phyloP scores from a whole-genome alignment of 1,140 invertebrate genomes.

The Drosophila tristis region DNA sequence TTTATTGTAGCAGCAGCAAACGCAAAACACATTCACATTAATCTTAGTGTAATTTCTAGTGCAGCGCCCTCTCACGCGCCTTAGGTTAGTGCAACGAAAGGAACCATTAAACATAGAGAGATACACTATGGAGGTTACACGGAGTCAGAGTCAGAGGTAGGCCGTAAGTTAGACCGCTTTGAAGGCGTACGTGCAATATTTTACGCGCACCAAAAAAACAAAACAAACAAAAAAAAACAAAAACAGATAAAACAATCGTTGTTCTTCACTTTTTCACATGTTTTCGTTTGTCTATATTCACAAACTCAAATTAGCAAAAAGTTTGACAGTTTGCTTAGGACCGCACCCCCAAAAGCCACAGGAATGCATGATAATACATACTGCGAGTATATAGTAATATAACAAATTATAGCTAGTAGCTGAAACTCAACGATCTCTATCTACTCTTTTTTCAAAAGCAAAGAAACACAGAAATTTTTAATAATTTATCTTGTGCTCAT shows the following conservation, averaged over 20 bases:
- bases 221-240: not conserved
- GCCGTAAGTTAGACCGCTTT: slow-evolving; percentile 59
- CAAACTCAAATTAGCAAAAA: slow-evolving; percentile 21
- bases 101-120: slow-evolving; percentile 17
- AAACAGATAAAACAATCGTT: slow-evolving; percentile 9
- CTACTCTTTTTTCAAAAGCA: slow-evolving; percentile 66
- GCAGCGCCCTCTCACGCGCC: slow-evolving; percentile 68
- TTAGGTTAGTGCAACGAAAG: slow-evolving; percentile 49
- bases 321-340: slow-evolving; percentile 44
- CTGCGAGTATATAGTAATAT: slow-evolving; percentile 34
- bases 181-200: slow-evolving; percentile 34
- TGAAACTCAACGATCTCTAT: slow-evolving; percentile 77
- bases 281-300: slow-evolving; percentile 26
- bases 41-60: slow-evolving; percentile 67
- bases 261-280: slow-evolving; percentile 29
- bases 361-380: slow-evolving; percentile 26
- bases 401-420: slow-evolving; percentile 72
- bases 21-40: slow-evolving; percentile 74
- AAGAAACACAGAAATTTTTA: slow-evolving; percentile 67
- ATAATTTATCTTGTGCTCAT: slow-evolving; percentile 80
- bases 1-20: slow-evolving; percentile 54
- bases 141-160: slow-evolving; percentile 34
- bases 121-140: slow-evolving; percentile 4
- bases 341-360: slow-evolving; percentile 64
- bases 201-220: slow-evolving; percentile 26